Evolutionary conservation across 1,140 invertebrate genomes (phyloP), one percentile per base, ranked within the genome.

Genomic region (Leucophenga varia): DNA sequence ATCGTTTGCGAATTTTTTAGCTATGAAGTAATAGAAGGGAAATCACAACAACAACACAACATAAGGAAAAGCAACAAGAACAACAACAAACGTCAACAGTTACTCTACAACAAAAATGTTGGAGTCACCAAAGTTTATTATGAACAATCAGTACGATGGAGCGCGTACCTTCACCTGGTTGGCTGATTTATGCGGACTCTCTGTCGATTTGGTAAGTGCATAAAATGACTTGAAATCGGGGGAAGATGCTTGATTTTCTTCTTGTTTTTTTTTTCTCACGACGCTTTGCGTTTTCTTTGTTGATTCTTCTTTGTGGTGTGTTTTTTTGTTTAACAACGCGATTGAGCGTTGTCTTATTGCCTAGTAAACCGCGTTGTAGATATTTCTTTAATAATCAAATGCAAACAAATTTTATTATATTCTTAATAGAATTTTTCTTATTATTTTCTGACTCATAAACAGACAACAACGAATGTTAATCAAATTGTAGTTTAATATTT

Each of bases 131-230:
- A 72, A 71, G 48, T 59, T 63, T 46, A 47, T 71, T 48, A 55
- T 55, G 34, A 70, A 64, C 45, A 64, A 63, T 51, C 57, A 68
- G 22, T 84, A 85, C 59, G 78, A 80, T 56, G 84, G 84, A 14
- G 82, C 79, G 55, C 78, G 79, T 16, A 72, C 78, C 6, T 85
- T 86, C 54, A 60, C 69, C 20, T 82, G 80, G 78, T 54, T 86
- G 22, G 73, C 82, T n/a, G 76, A 83, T 38, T 55, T 78, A 43
- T 64, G 78, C 37, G 82, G 81, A 32, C 58, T 86, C 20, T 80
- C 82, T 31, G 76, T 86, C 45, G 84, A 86, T 74, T 81, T 85
- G 79, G 82, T 86, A 61, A 80, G 76, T 71, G 14, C 42, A 7
- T 30, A 50, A 52, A 43, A 35, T 25, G n/a, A n/a, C n/a, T n/a